Evolutionary conservation across 2,888 invertebrate species (phyloP).

Genomic region (Cataglyphis albicans): DNA sequence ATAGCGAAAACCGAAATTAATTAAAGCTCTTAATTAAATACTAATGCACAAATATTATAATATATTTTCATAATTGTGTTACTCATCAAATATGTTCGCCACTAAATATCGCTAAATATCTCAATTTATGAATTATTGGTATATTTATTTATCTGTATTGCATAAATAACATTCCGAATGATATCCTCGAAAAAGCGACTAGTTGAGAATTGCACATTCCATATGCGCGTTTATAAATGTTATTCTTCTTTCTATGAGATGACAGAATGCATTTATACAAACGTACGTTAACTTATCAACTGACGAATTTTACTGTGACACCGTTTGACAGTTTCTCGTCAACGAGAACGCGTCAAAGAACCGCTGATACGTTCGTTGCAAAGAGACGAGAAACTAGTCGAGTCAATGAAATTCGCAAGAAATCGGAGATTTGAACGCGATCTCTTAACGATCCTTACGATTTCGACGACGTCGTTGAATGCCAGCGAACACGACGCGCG

Average conservation of each 20-base stretch:
- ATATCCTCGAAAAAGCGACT: slow-evolving; percentile 2
- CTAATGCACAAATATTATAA: slow-evolving; percentile 23
- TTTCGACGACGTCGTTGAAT: slow-evolving; percentile 26
- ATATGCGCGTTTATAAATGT: background rate
- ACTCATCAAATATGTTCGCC: background rate
- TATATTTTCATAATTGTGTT: slow-evolving; percentile 44
- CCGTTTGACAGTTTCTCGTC: background rate
- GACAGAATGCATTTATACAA: background rate
- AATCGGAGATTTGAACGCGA: slow-evolving; percentile 33
- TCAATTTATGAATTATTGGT: slow-evolving; percentile 39
- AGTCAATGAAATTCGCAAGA: slow-evolving; percentile 31
- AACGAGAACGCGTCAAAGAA: background rate
- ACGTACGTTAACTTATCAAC: background rate
- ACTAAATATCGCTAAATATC: slow-evolving; percentile 17
- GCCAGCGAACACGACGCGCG: slow-evolving; percentile 24
- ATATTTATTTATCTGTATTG: background rate
- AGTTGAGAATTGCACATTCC: background rate
- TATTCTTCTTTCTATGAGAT: background rate
- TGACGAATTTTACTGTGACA: background rate
- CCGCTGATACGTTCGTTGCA: background rate
- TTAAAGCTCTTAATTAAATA: slow-evolving; percentile 42
- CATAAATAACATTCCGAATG: background rate
- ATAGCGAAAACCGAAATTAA: slow-evolving; percentile 43
- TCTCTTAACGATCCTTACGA: slow-evolving; percentile 41
- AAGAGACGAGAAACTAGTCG: slow-evolving; percentile 8